phyloP scores from a whole-genome alignment of 2,888 invertebrate genomes.

The Cephus pygmeus region DNA sequence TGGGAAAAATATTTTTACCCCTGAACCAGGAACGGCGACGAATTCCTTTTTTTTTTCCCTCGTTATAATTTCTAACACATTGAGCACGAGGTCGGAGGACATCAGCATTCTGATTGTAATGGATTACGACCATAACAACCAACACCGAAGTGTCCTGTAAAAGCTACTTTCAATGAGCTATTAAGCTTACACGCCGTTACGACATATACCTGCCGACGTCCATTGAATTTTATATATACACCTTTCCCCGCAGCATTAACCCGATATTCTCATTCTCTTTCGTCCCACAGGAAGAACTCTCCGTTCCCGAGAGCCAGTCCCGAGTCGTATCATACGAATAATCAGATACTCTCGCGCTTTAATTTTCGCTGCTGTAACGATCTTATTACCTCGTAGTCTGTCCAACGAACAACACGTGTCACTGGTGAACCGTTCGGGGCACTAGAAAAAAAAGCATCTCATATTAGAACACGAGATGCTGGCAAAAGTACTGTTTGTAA shows the following conservation, averaged over 20 bases:
- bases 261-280: not conserved
- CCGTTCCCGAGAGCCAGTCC: not conserved
- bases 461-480: rapidly evolving
- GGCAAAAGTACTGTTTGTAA: not conserved
- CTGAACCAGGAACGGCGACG: not conserved
- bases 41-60: not conserved
- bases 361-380: not conserved
- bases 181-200: constrained; percentile 24
- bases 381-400: not conserved
- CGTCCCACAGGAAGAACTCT: not conserved
- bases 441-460: not conserved
- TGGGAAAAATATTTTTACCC: not conserved
- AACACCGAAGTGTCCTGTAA: constrained; percentile 15
- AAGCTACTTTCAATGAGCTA: constrained; percentile 24
- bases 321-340: not conserved
- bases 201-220: constrained; percentile 14
- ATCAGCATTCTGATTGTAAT: not conserved
- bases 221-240: constrained; percentile 21
- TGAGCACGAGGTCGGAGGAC: not conserved
- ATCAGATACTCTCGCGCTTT: not conserved
- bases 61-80: not conserved
- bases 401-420: not conserved
- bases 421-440: not conserved
- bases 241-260: not conserved
- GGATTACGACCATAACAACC: not conserved